A percentile compares a stretch with the other conserved stretches of the same genome.
Evolutionary conservation across 1,140 invertebrate species (phyloP).

Genomic region (Dolichoris vasculosae): DNA sequence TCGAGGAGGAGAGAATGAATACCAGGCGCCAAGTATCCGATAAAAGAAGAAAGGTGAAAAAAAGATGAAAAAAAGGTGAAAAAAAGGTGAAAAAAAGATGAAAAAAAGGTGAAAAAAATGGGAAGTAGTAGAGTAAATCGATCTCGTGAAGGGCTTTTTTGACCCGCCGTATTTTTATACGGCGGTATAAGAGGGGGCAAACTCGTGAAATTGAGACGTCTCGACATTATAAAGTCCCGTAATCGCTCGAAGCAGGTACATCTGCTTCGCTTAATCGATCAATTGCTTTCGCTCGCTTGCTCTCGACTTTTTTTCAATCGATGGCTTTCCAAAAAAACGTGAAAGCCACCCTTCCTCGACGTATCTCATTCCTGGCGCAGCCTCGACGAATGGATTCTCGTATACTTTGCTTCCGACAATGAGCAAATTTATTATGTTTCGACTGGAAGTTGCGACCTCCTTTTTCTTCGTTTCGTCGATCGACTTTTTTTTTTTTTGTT

Average conservation of each 20-base stretch:
- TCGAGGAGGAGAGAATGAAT: conserved; percentile 12
- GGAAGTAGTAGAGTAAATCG: conserved; percentile 54
- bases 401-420: conserved; percentile 24
- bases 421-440: conserved; percentile 52
- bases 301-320: conserved; percentile 52
- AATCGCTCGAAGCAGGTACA: conserved; percentile 72
- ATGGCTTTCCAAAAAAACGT: conserved; percentile 48
- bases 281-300: conserved; percentile 42
- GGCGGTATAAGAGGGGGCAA: conserved; percentile 28
- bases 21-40: conserved; percentile 32
- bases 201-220: conserved; percentile 74
- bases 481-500: conserved; percentile 26
- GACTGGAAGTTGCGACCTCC: background rate
- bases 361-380: background rate
- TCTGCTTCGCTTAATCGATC: conserved; percentile 64
- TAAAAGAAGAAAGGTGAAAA: conserved; percentile 50
- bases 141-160: conserved; percentile 56
- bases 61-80: conserved; percentile 16
- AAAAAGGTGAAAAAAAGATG: conserved; percentile 43
- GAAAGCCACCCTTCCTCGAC: conserved; percentile 15
- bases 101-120: conserved; percentile 57
- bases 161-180: conserved; percentile 29
- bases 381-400: conserved; percentile 30
- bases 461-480: conserved; percentile 19
- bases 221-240: conserved; percentile 68